Base-by-base conservation (phyloP, 1,140 invertebrate species). In the Mercenaria mercenaria region DNA sequence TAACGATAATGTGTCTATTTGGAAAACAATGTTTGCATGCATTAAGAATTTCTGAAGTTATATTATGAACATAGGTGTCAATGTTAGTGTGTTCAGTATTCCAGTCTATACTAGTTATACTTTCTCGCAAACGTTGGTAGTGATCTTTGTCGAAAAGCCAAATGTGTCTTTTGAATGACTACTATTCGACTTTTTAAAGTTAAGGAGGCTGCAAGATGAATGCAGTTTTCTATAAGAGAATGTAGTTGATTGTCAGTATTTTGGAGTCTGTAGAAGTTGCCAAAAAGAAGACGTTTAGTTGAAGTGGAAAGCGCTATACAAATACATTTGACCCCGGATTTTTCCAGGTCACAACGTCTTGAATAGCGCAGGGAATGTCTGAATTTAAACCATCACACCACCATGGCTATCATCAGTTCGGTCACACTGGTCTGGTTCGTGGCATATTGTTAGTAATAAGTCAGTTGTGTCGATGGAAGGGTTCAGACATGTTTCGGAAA, bases 141-240 rank as follows among this genome's bases (percentile, higher is more conserved):
- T 39, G 11, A 13, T 47, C 72, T 32, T 76, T 76, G 20, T 10
- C 26, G 13, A 20, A 50, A 50, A 20, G 20, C 10, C 47, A 10
- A 50, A 50, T 52, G 26, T 37, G 32, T 76, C 6, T 13, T 32
- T 8, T 76, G 6, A 11, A 39, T 11, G 15, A 10, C 20, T 34
- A 15, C 10, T 37, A 26, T 29, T 29, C 15, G 8, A 18, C 26
- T 47, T 79, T 47, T 43, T 47, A 3, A 52, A 26, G 23, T 50
- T 43, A 8, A 79, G 47, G 47, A 43, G 47, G 3, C 76, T 18
- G 76, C 76, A 10, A 79, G 76, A 79, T 79, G 76, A n/a, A 79
- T 11, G 13, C 11, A 79, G 26, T 79, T 29, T 15, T 29, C 26
- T 15, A 79, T 47, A n/a, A 11, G 10, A 20, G 8, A 29, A 52